Percentiles rank a stretch among this genome's conserved stretches.
These are phyloP conservation scores for Aspidiotus destructor DNA, from an alignment of 2,888 invertebrate genomes.

Conservation along the genomic window DNA sequence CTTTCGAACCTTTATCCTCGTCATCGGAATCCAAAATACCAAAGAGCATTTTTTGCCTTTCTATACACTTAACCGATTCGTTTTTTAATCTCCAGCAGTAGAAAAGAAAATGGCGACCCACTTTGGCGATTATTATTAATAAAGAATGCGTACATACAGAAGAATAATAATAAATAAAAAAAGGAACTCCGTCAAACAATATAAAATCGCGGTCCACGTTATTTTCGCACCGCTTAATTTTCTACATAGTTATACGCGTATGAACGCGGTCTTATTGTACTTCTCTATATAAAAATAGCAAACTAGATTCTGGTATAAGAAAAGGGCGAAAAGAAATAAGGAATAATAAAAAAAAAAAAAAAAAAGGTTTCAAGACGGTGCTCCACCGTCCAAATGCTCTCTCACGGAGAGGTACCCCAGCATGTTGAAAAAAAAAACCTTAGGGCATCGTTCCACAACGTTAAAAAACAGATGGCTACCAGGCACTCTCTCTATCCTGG, in stretches of 20 bases:
- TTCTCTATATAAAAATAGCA: conserved; percentile 11
- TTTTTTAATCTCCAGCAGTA: neutral
- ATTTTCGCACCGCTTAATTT: conserved; percentile 32
- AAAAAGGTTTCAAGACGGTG: conserved; percentile 22
- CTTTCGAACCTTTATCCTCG: too few species aligned
- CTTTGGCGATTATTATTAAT: neutral
- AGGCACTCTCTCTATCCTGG: conserved; percentile 36
- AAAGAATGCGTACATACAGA: neutral
- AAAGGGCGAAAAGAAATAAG: neutral
- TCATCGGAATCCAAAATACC: too few species aligned
- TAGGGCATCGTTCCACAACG: conserved; percentile 24
- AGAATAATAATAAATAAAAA: too few species aligned
- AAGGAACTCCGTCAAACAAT: too few species aligned
- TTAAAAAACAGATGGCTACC: conserved; percentile 34
- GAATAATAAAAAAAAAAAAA: neutral
- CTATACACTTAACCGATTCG: neutral
- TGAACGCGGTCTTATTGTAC: conserved; percentile 22
- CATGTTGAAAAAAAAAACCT: conserved; percentile 30
- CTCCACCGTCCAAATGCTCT: conserved; percentile 32
- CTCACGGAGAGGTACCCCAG: conserved; percentile 31
- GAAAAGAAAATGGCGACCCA: neutral
- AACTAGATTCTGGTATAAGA: conserved; percentile 1
- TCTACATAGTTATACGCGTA: conserved; percentile 9
- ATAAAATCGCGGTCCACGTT: conserved; percentile 25
- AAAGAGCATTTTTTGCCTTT: too few species aligned